Evolutionary conservation across 2,113 vertebrate species (phyloP).

Genomic region (Galemys pyrenaicus): DNA sequence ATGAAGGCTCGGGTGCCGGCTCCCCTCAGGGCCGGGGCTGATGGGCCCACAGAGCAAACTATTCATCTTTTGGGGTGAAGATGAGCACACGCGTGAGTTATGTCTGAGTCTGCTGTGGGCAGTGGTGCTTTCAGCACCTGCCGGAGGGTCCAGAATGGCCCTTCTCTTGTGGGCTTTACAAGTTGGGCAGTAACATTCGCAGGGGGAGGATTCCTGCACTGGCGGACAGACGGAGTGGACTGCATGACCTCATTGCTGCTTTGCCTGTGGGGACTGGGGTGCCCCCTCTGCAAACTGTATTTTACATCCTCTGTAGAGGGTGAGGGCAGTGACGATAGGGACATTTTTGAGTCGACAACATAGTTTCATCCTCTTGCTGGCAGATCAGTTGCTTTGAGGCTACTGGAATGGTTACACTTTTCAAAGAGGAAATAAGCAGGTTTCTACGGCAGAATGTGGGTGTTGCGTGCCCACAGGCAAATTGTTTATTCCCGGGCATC

Average conservation of each 20-base stretch:
- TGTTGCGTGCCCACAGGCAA: background rate
- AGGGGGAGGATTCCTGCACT: background rate
- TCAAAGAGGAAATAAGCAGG: slow-evolving; percentile 43
- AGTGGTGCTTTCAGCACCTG: background rate
- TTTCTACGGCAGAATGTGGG: slow-evolving; percentile 9
- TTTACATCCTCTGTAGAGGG: background rate
- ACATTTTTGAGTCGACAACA: slow-evolving; percentile 36
- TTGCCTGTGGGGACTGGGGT: background rate
- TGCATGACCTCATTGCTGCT: slow-evolving; percentile 68
- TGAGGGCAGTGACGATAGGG: background rate
- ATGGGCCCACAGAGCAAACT: slow-evolving; percentile 51
- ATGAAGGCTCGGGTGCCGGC: background rate
- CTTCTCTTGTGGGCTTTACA: slow-evolving; percentile 64
- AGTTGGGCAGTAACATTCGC: slow-evolving; percentile 31
- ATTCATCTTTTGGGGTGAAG: slow-evolving; percentile 38
- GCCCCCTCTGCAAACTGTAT: background rate
- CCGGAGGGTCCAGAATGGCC: slow-evolving; percentile 28
- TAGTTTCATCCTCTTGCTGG: slow-evolving; percentile 54
- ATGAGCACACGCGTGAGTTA: slow-evolving; percentile 57
- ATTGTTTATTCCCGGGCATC: slow-evolving; percentile 40
- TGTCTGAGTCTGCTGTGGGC: background rate
- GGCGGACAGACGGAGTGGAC: background rate
- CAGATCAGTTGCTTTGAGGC: slow-evolving; percentile 9
- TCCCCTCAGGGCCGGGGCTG: background rate
- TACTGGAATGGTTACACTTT: slow-evolving; percentile 64